Percentiles rank a stretch among this genome's conserved stretches.
Conservation (phyloP, 2,888 invertebrate species). For the Caenorhabditis japonica region DNA sequence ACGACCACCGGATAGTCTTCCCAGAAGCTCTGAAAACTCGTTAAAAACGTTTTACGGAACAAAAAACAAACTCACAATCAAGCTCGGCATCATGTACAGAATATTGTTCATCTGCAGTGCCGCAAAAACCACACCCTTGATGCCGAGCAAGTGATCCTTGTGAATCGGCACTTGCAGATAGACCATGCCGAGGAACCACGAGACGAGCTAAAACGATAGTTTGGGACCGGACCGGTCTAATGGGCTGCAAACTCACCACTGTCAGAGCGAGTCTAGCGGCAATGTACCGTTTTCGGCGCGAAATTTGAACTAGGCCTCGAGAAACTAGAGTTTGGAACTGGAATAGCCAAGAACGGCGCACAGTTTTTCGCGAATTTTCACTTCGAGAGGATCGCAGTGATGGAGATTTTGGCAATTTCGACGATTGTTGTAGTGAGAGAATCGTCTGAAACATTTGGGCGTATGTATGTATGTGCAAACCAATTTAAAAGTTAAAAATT, state of each 20-base stretch:
- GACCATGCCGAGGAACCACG: constrained; percentile 87
- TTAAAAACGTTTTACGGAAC: not conserved
- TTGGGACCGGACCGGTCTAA: not conserved
- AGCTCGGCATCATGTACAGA: constrained; percentile 91
- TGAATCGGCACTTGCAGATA: constrained; percentile 87
- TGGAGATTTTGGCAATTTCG: not conserved
- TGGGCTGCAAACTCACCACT: not conserved
- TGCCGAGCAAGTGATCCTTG: constrained; percentile 92
- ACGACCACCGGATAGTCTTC: constrained; percentile 89
- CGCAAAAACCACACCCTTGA: constrained; percentile 90
- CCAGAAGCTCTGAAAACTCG: constrained; percentile 81
- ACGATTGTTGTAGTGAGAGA: not conserved
- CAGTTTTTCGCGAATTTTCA: not conserved
- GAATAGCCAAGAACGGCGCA: constrained; percentile 19
- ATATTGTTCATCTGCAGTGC: constrained; percentile 92
- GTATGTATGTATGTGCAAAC: too few species aligned
- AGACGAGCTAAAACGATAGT: constrained; percentile 10
- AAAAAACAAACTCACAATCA: constrained; percentile 84
- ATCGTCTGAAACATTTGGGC: not conserved
- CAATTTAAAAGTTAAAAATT: too few species aligned
- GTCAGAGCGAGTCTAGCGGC: constrained; percentile 16
- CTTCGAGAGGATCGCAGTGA: not conserved
- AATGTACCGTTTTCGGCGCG: constrained; percentile 23
- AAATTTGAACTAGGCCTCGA: constrained; percentile 19
- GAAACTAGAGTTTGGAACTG: constrained; percentile 12